Percentiles rank a stretch among this genome's conserved stretches.
These are phyloP conservation scores for Channa maculata DNA, from an alignment of 2,113 vertebrate genomes.

Conservation along the genomic window DNA sequence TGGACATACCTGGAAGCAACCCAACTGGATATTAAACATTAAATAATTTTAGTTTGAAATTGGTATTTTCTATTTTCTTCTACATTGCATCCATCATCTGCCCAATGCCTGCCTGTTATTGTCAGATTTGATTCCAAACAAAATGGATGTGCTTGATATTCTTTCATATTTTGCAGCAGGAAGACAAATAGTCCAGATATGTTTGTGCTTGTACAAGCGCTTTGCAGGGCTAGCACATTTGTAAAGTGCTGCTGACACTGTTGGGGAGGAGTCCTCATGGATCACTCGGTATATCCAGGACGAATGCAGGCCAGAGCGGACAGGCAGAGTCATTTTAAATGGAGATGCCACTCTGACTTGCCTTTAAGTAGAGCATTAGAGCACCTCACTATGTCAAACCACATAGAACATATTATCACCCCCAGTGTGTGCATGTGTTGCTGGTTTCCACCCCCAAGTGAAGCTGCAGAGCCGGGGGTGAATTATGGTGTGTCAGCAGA, in stretches of 20 bases:
- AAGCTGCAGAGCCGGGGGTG: slow-evolving; percentile 46
- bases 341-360: slow-evolving; percentile 46
- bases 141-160: slow-evolving; percentile 71
- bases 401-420: slow-evolving; percentile 31
- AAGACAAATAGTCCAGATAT: slow-evolving; percentile 81
- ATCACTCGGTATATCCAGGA: slow-evolving; percentile 58
- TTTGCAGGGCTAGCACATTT: slow-evolving; percentile 70
- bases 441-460: slow-evolving; percentile 39
- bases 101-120: slow-evolving; percentile 55
- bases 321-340: slow-evolving; percentile 47
- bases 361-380: slow-evolving; percentile 37
- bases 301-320: slow-evolving; percentile 20
- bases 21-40: slow-evolving; percentile 70
- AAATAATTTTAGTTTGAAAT: slow-evolving; percentile 72
- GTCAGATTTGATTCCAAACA: slow-evolving; percentile 71
- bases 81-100: slow-evolving; percentile 60
- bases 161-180: slow-evolving; percentile 75
- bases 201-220: slow-evolving; percentile 81
- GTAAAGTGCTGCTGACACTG: slow-evolving; percentile 70
- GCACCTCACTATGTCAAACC: slow-evolving; percentile 18
- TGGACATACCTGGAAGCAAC: slow-evolving; percentile 57
- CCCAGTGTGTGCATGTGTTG: slow-evolving; percentile 23
- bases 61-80: slow-evolving; percentile 60
- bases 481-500: slow-evolving; percentile 61
- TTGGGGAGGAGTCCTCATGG: slow-evolving; percentile 60